Evolutionary conservation across 2,113 vertebrate species (phyloP), one percentile per base, ranked within the genome.

Genomic region (Ptilonorhynchus violaceus): DNA sequence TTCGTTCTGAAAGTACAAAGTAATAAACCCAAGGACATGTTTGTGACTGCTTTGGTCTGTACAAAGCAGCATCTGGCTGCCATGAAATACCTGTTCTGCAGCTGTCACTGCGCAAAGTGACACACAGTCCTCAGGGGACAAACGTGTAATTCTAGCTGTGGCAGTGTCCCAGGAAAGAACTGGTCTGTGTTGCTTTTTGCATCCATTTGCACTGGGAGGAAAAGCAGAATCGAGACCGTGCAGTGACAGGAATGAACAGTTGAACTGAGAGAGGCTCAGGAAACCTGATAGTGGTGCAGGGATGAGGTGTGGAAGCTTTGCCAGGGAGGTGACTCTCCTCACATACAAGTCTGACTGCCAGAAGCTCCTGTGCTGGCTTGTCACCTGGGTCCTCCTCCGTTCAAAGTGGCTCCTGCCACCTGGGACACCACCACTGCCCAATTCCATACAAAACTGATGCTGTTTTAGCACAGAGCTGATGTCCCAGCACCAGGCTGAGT

Each of bases 321-420:
- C 83, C 64, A 52, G 56, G 59, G 68, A 77, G 50, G 25, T 66
- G 85, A 30, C 27, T 79, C 41, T 70, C 49, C 68, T 68, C 60
- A 39, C 7, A 1, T 78, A 67, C 31, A 25, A 10, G 42, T 67
- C 50, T 91, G 90, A 39, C 42, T 94, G 93, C 76, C 93, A 72
- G 76, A 75, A 89, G 72, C 83, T 96, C 76, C 73, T 46, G 46
- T 49, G 68, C 55, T 89, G 83, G 83, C 73, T 92, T 96, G 86
- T 72, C 91, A 55, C 76, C 83, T 93, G 95, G 72, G 64, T 96
- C 76, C 72, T 95, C 50, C 75, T 88, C 21, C 0, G 0, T 46
- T 74, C 88, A 63, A 24, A 95, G 1, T 7, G 76, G 67, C 72
- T 92, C 1, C 0, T 74, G 83, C 49, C 62, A 7, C 70, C 28